These are phyloP conservation scores for Rhynchonema sp. DNA, from an alignment of 2,888 invertebrate genomes.

Conservation along the genomic window DNA sequence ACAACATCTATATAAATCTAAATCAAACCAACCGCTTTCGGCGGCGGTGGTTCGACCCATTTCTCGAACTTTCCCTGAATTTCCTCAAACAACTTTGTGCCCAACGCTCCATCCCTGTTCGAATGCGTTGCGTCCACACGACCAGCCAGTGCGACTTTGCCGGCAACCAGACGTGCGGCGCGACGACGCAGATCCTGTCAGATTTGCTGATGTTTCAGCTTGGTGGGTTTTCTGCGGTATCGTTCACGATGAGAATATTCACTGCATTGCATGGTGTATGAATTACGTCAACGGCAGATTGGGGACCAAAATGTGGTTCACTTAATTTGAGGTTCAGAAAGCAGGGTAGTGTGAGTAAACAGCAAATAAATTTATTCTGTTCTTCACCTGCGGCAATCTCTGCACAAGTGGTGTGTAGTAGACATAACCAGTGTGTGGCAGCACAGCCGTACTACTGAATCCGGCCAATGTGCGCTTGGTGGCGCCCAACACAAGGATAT, in stretches of 20 bases:
- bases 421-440: slow-evolving; percentile 63
- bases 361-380: too few relatives aligned
- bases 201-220: too few relatives aligned
- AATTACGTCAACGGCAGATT: too few relatives aligned
- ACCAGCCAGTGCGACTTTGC: slow-evolving; percentile 61
- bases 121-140: slow-evolving; percentile 82
- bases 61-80: slow-evolving; percentile 68
- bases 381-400: too few relatives aligned
- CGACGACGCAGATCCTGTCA: slow-evolving; percentile 51
- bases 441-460: slow-evolving; percentile 65
- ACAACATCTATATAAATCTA: too few relatives aligned
- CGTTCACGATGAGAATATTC: too few relatives aligned
- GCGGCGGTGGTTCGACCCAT: slow-evolving; percentile 88
- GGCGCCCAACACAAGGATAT: slow-evolving; percentile 66
- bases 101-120: slow-evolving; percentile 63
- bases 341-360: too few relatives aligned
- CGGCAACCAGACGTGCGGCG: slow-evolving; percentile 75
- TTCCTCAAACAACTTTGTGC: slow-evolving; percentile 30
- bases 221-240: too few relatives aligned
- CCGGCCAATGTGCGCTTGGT: slow-evolving; percentile 77
- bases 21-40: slow-evolving; percentile 43
- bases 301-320: too few relatives aligned
- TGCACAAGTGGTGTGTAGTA: slow-evolving; percentile 75
- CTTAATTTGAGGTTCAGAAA: too few relatives aligned
- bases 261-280: too few relatives aligned